These are phyloP conservation scores for Esox lucius DNA, from an alignment of 2,797 vertebrate genomes.

Conservation along the genomic window DNA sequence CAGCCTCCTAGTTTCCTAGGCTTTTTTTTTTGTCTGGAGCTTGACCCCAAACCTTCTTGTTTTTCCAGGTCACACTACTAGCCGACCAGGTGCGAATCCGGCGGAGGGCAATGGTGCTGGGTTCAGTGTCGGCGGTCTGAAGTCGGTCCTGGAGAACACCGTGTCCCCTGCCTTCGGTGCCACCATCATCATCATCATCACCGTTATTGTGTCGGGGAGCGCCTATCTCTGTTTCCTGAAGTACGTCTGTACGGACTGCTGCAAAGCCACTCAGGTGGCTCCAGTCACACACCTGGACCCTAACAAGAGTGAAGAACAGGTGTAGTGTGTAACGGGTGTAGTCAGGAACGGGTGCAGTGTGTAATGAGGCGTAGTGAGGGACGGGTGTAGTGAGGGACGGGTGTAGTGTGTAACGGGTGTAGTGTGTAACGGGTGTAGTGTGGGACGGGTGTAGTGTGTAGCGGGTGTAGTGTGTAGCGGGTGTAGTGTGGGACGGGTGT, in stretches of 20 bases:
- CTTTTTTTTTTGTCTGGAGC: background rate
- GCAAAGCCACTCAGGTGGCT: conserved; percentile 64
- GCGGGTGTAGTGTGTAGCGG: background rate
- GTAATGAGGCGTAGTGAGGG: no score
- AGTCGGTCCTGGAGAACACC: conserved; percentile 41
- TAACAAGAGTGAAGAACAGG: conserved; percentile 72
- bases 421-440: background rate
- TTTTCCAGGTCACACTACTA: conserved; percentile 44
- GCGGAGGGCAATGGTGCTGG: background rate
- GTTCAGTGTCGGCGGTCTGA: conserved; percentile 44
- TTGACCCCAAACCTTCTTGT: background rate
- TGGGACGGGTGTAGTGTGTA: no score
- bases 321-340: conserved; percentile 30
- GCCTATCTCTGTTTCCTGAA: conserved; percentile 77
- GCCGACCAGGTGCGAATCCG: conserved; percentile 8
- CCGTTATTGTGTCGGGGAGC: conserved; percentile 55
- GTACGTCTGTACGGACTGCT: conserved; percentile 73
- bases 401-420: no score
- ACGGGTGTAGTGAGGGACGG: background rate
- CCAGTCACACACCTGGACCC: conserved; percentile 55
- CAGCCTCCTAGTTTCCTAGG: background rate
- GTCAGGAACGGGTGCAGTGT: no score
- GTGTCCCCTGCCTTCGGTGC: conserved; percentile 67
- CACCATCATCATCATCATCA: conserved; percentile 69
- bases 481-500: background rate